A percentile compares a stretch with the other conserved stretches of the same genome.
These are phyloP conservation scores for Hyposoter dolosus DNA, from an alignment of 2,888 invertebrate species.

Conservation along the genomic window DNA sequence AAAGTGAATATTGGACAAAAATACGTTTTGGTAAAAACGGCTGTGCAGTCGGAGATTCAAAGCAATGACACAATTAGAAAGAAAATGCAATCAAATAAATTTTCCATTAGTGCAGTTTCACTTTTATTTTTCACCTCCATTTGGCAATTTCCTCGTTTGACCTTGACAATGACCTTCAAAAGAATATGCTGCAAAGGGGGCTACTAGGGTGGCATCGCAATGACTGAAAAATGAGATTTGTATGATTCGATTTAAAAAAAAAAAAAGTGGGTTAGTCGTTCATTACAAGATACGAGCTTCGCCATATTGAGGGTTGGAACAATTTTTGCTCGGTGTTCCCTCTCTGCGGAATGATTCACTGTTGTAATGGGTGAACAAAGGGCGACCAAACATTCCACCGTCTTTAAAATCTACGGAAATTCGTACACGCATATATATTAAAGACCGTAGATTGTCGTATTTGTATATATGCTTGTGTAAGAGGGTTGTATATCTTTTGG, in stretches of 20 bases:
- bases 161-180: background rate
- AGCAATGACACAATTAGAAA: background rate
- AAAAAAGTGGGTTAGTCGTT: background rate
- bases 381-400: conserved; percentile 5
- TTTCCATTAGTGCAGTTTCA: background rate
- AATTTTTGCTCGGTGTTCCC: background rate
- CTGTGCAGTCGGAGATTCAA: background rate
- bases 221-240: background rate
- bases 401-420: background rate
- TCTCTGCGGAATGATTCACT: background rate
- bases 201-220: background rate
- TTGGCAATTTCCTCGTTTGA: background rate
- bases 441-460: background rate
- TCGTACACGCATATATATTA: background rate
- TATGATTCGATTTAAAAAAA: background rate
- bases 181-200: background rate
- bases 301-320: background rate
- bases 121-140: background rate
- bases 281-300: background rate
- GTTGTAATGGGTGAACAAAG: background rate
- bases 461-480: background rate
- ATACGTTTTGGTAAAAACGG: background rate
- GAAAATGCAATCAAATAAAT: background rate
- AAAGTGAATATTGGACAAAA: background rate
- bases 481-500: conserved; percentile 51